A percentile compares a stretch with the other conserved stretches of the same genome.
phyloP scores from a whole-genome alignment of 2,888 invertebrate species.

The Dinocampus coccinellae region DNA sequence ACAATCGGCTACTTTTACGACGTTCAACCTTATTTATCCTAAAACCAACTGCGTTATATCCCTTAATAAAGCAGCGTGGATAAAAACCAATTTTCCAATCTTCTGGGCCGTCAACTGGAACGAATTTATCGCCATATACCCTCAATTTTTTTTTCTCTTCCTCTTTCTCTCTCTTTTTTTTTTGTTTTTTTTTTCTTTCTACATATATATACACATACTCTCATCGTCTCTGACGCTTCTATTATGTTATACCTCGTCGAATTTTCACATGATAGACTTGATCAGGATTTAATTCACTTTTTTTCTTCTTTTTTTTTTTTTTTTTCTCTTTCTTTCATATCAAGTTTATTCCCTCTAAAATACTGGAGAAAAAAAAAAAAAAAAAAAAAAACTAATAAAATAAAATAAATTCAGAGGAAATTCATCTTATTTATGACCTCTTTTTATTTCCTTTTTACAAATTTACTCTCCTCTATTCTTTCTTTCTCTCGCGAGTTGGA shows the following conservation, averaged over 20 bases:
- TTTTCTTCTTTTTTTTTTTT: background rate
- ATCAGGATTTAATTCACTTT: constrained; percentile 21
- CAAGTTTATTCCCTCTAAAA: background rate
- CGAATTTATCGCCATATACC: constrained; percentile 44
- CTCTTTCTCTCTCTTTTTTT: constrained; percentile 13
- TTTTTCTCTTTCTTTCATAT: background rate
- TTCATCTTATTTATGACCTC: background rate
- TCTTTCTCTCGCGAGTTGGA: too few relatives aligned
- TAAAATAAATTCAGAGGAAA: background rate
- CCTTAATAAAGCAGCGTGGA: constrained; percentile 40
- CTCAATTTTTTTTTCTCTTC: constrained; percentile 32
- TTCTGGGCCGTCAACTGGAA: constrained; percentile 43
- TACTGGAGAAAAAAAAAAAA: background rate
- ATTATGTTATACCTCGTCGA: constrained; percentile 11
- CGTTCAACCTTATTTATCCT: constrained; percentile 31
- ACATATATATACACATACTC: background rate
- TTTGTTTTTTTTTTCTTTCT: too few relatives aligned
- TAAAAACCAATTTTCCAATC: constrained; percentile 53
- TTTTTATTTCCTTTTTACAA: background rate
- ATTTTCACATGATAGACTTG: constrained; percentile 33
- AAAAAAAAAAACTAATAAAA: background rate
- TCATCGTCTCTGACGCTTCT: background rate
- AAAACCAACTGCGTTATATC: constrained; percentile 25
- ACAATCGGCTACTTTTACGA: constrained; percentile 24
- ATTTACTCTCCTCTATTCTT: background rate